phyloP scores from a whole-genome alignment of 2,888 invertebrate species.

The Lepidocyrtinus sp. region DNA sequence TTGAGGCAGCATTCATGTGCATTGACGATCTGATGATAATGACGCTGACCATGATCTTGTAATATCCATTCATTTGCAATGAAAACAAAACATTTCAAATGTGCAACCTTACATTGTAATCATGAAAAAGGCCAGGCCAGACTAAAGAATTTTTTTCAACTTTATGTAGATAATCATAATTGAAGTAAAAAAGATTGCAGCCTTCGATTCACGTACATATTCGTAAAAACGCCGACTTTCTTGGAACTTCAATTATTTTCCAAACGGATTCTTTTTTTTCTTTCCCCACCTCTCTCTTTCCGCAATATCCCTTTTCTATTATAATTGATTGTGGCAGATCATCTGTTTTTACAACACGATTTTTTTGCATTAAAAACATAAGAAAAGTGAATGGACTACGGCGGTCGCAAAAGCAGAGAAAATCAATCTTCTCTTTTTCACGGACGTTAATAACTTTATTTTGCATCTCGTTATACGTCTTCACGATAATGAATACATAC shows the following conservation, averaged over 20 bases:
- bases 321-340: constrained; percentile 21
- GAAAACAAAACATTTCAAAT: constrained; percentile 16
- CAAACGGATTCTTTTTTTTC: neutral
- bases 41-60: constrained; percentile 19
- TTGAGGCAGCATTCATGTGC: neutral
- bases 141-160: neutral
- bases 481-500: constrained; percentile 26
- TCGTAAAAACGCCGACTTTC: constrained; percentile 20
- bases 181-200: constrained; percentile 9
- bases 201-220: neutral
- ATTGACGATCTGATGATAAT: neutral
- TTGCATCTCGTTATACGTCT: constrained; percentile 33
- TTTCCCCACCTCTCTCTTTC: neutral
- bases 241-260: constrained; percentile 28
- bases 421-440: constrained; percentile 15
- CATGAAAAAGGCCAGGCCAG: neutral
- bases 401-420: neutral
- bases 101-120: constrained; percentile 16
- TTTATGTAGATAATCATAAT: neutral
- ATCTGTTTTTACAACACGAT: neutral
- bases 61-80: constrained; percentile 16
- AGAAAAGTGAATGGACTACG: constrained; percentile 39
- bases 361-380: neutral
- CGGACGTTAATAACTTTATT: constrained; percentile 55
- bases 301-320: constrained; percentile 6